phyloP scores from a whole-genome alignment of 2,888 invertebrate species.

The Oegoconia quadripuncta region DNA sequence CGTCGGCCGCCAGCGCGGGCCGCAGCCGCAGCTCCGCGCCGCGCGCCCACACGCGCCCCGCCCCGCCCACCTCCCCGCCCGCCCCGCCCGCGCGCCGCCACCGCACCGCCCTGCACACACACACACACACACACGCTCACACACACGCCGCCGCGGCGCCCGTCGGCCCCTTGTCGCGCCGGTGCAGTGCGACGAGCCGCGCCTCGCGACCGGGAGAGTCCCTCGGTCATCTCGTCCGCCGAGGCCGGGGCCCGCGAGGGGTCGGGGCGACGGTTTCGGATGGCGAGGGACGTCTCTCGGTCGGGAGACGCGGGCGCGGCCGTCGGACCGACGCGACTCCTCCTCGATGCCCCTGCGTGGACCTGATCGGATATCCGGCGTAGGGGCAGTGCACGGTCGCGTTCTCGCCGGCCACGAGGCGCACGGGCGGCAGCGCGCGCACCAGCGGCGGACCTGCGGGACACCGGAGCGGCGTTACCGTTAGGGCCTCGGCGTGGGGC shows the following conservation, averaged over 20 bases:
- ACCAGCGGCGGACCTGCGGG: slow-evolving; percentile 83
- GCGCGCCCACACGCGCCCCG: slow-evolving; percentile 62
- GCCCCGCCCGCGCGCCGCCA: slow-evolving; percentile 76
- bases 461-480: slow-evolving; percentile 1
- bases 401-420: slow-evolving; percentile 88
- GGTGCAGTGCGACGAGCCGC: too few species aligned
- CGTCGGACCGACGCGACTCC: background rate
- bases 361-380: slow-evolving; percentile 90
- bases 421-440: slow-evolving; percentile 83
- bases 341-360: slow-evolving; percentile 66
- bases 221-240: too few species aligned
- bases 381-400: slow-evolving; percentile 89
- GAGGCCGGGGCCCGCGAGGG: too few species aligned
- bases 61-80: slow-evolving; percentile 53
- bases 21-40: slow-evolving; percentile 49
- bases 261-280: too few species aligned
- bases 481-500: too few species aligned
- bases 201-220: too few species aligned
- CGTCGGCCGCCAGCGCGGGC: slow-evolving; percentile 78
- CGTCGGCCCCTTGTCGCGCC: too few species aligned
- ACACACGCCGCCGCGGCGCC: too few species aligned
- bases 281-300: too few species aligned
- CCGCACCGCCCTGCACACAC: slow-evolving; percentile 60
- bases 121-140: background rate
- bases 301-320: background rate